Percentiles rank a stretch among this genome's conserved stretches.
These are phyloP conservation scores for Acinonyx jubatus DNA, from an alignment of 2,113 vertebrate species.

Conservation along the genomic window DNA sequence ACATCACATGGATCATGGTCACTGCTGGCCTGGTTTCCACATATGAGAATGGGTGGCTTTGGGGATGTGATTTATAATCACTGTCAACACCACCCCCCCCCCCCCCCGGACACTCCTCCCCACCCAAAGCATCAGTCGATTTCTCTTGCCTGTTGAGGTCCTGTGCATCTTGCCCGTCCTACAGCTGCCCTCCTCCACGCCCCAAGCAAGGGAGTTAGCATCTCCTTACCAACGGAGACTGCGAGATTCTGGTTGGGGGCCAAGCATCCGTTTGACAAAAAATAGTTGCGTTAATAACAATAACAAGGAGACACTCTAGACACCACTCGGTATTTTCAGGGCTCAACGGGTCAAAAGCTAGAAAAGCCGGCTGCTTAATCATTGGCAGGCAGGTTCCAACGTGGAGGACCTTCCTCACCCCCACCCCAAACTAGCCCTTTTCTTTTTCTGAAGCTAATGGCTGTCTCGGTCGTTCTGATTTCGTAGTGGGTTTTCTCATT, in stretches of 20 bases:
- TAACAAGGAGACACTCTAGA: neutral
- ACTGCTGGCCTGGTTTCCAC: neutral
- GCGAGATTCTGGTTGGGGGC: neutral
- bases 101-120: too few species aligned
- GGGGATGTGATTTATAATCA: neutral
- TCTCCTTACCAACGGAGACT: neutral
- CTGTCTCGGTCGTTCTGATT: neutral
- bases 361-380: neutral
- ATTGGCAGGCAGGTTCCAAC: neutral
- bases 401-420: neutral
- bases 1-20: neutral
- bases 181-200: neutral
- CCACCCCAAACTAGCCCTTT: neutral
- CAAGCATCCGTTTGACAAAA: neutral
- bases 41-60: neutral
- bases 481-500: neutral
- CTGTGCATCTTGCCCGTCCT: neutral
- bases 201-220: neutral
- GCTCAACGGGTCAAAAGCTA: neutral
- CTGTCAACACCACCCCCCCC: fast-evolving
- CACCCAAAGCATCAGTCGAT: neutral
- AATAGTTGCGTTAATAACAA: neutral
- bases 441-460: neutral
- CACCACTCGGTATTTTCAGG: neutral
- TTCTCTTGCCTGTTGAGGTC: neutral